Base-by-base conservation (phyloP, 2,113 vertebrate species). In the Petromus typicus region DNA sequence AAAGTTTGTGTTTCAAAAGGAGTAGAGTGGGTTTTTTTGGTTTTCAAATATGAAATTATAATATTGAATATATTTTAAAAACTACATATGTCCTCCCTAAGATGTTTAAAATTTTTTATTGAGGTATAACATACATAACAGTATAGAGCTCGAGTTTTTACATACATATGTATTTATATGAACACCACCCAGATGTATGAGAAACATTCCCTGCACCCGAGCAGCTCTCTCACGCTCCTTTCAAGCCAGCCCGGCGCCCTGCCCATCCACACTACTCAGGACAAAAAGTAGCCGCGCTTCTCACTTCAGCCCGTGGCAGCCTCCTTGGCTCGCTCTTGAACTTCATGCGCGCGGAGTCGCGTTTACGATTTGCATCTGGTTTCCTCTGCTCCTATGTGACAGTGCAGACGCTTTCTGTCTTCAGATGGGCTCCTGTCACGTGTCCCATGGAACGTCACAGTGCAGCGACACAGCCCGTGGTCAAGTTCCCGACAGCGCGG, bases 41-140 rank as follows among this genome's bases (percentile, higher is more conserved):
- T 97, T 97, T 97, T 91, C 93, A 97, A 97, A 97, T 97, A 97
- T 97, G 96, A 96, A 97, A 97, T 97, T 97, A 96, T 96, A 97
- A 97, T 97, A 97, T 97, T 97, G 97, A 97, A 96, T 97, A 93
- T 96, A 95, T 97, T 97, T 97, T 34, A 95, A 96, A 97, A 97
- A 87, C 97, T 97, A 97, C 97, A 97, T 96, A 97, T 97, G 97
- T 97, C 97, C 97, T 97, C 94, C 94, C 64, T 91, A 80, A 96
- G 91, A 96, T 95, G 59, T 81, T 97, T 93, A 78, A 97, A 89
- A 66, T 92, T 90, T 89, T 78, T 64, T 80, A 93, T 94, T 84
- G 97, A 97, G 93, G 97, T 95, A 86, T 95, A 94, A 90, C 88
- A 76, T 80, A 48, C 32, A 56, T 80, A 95, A 90, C 37, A 40